Conservation (phyloP, 2,888 invertebrate species). For the Lasioglossum lativentre region DNA sequence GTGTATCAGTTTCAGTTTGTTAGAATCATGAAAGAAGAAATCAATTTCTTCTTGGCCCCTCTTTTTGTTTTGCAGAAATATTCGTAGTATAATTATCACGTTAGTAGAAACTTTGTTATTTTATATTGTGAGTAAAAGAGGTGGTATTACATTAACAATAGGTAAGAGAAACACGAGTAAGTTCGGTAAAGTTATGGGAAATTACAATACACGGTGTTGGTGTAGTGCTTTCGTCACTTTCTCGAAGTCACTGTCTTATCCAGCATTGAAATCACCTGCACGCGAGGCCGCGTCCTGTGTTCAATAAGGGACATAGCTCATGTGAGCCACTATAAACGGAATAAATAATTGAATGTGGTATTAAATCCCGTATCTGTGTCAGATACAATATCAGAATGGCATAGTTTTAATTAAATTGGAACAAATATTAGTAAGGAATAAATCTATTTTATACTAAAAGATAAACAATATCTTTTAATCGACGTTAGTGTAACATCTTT, state of each 20-base stretch:
- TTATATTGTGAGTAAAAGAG: not conserved
- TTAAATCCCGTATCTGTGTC: not conserved
- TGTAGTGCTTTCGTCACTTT: not conserved
- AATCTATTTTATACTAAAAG: not conserved
- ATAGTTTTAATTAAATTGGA: not conserved
- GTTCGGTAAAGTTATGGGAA: not conserved
- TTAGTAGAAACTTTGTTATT: not conserved
- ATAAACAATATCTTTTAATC: not conserved
- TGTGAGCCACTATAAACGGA: not conserved
- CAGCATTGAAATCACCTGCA: conserved; percentile 41
- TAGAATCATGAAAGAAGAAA: too few species aligned
- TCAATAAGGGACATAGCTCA: not conserved
- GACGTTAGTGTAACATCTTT: not conserved
- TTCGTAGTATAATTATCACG: not conserved
- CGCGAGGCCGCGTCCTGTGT: not conserved
- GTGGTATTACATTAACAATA: not conserved
- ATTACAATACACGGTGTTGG: not conserved
- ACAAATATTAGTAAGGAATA: not conserved
- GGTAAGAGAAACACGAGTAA: not conserved
- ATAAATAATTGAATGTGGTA: not conserved
- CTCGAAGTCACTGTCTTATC: not conserved
- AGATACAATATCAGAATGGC: not conserved
- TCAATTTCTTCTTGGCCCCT: too few species aligned
- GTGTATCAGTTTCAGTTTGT: too few species aligned
- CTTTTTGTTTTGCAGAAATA: not conserved